These are phyloP conservation scores for Callimorpha dominula DNA, from an alignment of 2,888 invertebrate genomes.

Conservation along the genomic window DNA sequence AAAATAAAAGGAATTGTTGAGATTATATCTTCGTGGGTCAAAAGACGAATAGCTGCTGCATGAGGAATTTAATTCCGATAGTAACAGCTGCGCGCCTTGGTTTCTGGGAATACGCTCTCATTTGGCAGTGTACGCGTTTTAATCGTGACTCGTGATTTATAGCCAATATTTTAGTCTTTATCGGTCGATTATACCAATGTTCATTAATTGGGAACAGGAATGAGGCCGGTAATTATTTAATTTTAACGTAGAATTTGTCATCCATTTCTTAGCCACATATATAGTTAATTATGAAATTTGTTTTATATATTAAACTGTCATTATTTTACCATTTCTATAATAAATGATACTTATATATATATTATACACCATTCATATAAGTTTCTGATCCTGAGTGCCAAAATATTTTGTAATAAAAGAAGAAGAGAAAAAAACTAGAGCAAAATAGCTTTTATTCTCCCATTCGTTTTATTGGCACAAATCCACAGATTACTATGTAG, in stretches of 20 bases:
- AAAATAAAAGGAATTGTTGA: not conserved
- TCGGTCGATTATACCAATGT: slow-evolving; percentile 16
- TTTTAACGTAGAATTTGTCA: not conserved
- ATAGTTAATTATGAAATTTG: not conserved
- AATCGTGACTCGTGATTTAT: slow-evolving; percentile 33
- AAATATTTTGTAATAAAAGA: too few relatives aligned
- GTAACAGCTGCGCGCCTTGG: slow-evolving; percentile 37
- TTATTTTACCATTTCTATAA: not conserved
- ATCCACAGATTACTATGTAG: too few relatives aligned
- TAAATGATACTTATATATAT: too few relatives aligned
- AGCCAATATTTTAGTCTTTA: slow-evolving; percentile 28
- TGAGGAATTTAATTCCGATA: slow-evolving; percentile 41
- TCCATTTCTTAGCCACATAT: not conserved
- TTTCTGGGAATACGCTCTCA: slow-evolving; percentile 49
- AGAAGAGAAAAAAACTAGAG: too few relatives aligned
- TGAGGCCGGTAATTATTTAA: not conserved
- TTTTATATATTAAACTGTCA: not conserved
- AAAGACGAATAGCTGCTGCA: slow-evolving; percentile 6
- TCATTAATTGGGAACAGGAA: slow-evolving; percentile 14
- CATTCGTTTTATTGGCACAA: too few relatives aligned
- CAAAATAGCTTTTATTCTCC: too few relatives aligned
- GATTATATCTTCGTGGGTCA: not conserved
- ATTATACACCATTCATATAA: too few relatives aligned
- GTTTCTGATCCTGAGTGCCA: too few relatives aligned
- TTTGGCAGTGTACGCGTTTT: slow-evolving; percentile 44